phyloP scores from a whole-genome alignment of 2,797 vertebrate species.

The Notolepis coatsorum region DNA sequence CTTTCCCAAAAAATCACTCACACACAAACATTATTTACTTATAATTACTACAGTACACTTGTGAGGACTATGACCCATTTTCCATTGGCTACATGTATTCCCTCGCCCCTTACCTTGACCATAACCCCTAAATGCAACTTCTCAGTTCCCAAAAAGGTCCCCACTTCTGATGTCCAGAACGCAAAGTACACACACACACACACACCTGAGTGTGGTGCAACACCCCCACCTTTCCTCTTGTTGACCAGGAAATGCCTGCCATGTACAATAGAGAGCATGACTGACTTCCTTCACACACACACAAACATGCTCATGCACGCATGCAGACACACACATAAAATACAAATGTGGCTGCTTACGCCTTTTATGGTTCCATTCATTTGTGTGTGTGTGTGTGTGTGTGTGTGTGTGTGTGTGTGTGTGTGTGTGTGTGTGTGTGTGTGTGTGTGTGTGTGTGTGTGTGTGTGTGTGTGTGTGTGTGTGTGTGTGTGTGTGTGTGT shows the following conservation, averaged over 20 bases:
- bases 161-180: not conserved
- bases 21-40: conserved; percentile 9
- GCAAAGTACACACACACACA: conserved; percentile 28
- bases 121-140: no score
- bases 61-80: no score
- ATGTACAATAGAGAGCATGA: conserved; percentile 62
- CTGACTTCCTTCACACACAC: conserved; percentile 47
- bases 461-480: not conserved
- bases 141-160: not conserved
- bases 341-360: no score
- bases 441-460: conserved; percentile 4
- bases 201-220: conserved; percentile 50
- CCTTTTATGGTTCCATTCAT: no score
- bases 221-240: conserved; percentile 61
- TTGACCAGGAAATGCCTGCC: conserved; percentile 69
- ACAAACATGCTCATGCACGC: not conserved
- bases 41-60: no score
- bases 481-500: not conserved
- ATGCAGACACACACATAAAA: conserved; percentile 22
- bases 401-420: not conserved
- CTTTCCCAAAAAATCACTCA: conserved; percentile 12
- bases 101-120: no score
- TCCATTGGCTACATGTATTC: no score
- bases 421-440: conserved; percentile 1
- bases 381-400: no score